Percentiles rank a stretch among this genome's conserved stretches.
These are phyloP conservation scores for Trissolcus basalis DNA, from an alignment of 1,140 invertebrate species.

Conservation along the genomic window DNA sequence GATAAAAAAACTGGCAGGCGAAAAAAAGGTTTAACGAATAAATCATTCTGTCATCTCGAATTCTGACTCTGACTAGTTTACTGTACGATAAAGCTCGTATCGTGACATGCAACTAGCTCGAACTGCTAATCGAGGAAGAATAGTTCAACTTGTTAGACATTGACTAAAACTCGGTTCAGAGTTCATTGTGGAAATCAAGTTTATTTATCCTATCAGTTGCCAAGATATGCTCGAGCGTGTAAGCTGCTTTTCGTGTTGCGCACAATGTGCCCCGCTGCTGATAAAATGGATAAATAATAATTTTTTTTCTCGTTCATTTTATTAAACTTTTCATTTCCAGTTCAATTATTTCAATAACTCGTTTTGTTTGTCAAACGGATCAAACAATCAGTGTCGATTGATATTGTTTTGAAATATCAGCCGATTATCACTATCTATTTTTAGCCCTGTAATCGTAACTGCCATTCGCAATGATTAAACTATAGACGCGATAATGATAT, in stretches of 20 bases:
- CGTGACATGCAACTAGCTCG: slow-evolving; percentile 7
- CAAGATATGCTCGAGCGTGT: slow-evolving; percentile 3
- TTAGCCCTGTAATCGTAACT: background rate
- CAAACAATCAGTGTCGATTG: too few relatives aligned
- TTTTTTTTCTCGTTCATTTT: background rate
- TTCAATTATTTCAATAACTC: too few relatives aligned
- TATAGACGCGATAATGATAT: slow-evolving; percentile 8
- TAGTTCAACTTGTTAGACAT: slow-evolving; percentile 43
- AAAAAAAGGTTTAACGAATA: too few relatives aligned
- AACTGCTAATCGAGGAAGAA: slow-evolving; percentile 33
- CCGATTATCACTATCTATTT: slow-evolving; percentile 3
- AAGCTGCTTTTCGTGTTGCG: slow-evolving; percentile 6
- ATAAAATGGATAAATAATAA: too few relatives aligned
- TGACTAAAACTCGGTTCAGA: slow-evolving; percentile 43
- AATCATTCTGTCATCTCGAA: slow-evolving; percentile 27
- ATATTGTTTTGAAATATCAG: background rate
- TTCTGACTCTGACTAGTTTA: slow-evolving; percentile 38
- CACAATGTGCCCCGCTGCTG: background rate
- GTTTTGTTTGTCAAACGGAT: too few relatives aligned
- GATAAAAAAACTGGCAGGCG: slow-evolving; percentile 7
- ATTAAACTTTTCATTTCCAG: background rate
- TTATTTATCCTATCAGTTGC: slow-evolving; percentile 32
- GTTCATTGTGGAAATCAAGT: slow-evolving; percentile 38
- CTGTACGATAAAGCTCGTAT: slow-evolving; percentile 27
- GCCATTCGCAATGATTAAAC: slow-evolving; percentile 6